These are phyloP conservation scores for Neodiprion virginianus DNA, from an alignment of 1,140 invertebrate genomes.

Conservation along the genomic window DNA sequence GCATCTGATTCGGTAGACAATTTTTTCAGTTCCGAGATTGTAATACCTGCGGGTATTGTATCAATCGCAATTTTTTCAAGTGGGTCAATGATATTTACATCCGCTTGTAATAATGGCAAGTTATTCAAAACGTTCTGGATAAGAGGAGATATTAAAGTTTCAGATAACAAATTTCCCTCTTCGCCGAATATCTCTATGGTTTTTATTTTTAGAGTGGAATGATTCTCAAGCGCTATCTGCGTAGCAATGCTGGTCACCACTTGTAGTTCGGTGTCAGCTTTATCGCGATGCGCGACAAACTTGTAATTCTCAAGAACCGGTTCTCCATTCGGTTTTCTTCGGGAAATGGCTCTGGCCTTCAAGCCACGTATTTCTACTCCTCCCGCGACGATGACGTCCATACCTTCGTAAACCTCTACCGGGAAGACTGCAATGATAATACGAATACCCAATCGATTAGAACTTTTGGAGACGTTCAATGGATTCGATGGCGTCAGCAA, in stretches of 20 bases:
- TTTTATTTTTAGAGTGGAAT: slow-evolving; percentile 71
- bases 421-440: slow-evolving; percentile 48
- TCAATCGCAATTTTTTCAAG: slow-evolving; percentile 55
- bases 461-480: too few species aligned
- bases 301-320: slow-evolving; percentile 77
- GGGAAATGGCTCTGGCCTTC: slow-evolving; percentile 79
- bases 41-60: slow-evolving; percentile 61
- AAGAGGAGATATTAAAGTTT: slow-evolving; percentile 60
- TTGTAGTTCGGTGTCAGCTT: slow-evolving; percentile 38
- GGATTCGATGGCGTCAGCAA: too few species aligned
- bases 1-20: slow-evolving; percentile 64
- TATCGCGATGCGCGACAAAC: slow-evolving; percentile 67
- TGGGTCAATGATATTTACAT: slow-evolving; percentile 56
- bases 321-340: slow-evolving; percentile 67
- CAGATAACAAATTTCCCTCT: slow-evolving; percentile 70
- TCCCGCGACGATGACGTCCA: slow-evolving; percentile 65
- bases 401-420: slow-evolving; percentile 60
- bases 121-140: slow-evolving; percentile 67
- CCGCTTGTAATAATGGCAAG: slow-evolving; percentile 69
- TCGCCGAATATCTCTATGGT: slow-evolving; percentile 71
- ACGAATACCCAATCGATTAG: neutral
- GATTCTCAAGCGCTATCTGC: slow-evolving; percentile 84
- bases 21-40: slow-evolving; percentile 66
- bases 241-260: slow-evolving; percentile 66
- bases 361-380: slow-evolving; percentile 86